Evolutionary conservation across 2,797 vertebrate genomes (phyloP), one percentile per base, ranked within the genome.

Genomic region (Anabacerthia variegaticeps): DNA sequence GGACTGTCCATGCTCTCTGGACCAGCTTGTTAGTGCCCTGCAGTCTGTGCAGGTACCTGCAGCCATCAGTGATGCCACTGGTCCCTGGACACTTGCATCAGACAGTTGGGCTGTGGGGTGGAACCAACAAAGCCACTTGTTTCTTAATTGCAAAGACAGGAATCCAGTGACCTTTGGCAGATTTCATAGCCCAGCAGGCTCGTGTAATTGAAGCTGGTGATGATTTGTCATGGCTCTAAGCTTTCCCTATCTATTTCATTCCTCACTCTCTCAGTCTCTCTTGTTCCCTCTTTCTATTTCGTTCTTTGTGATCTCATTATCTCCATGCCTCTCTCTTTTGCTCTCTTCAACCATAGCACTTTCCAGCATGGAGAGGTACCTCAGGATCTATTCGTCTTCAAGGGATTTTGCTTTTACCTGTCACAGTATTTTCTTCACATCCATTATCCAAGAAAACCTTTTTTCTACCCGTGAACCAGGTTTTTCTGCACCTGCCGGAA

Each of bases 171-270:
- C 95, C 96, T 97, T 89, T 91, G 87, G 92, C 55, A 91, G 92
- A 94, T 97, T 95, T 97, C 95, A 94, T 94, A 95, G 89, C 93
- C 95, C 91, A 89, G 89, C 93, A 96, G 96, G 92, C 87, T 93
- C 6, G 0, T 91, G 84, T 97, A 97, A 97, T 97, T 95, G 97
- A 93, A 96, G 89, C 92, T 8, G 44, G 68, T 89, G 95, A 81
- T 96, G 96, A 97, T 97, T 97, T 96, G 95, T 96, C 95, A 95
- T 92, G 95, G 85, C 83, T 94, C 77, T 90, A 80, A 84, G 73
- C 86, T 81, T 51, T 88, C 84, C 73, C 73, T 94, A 77, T 89
- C 93, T 90, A 51, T 90, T 96, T 90, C 39, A 39, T 80, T 91
- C 81, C 61, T 88, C 2, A 0, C 34, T 94, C 30, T 55, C 77